Evolutionary conservation across 1,140 invertebrate genomes (phyloP).

Genomic region (Drepana arcuata): DNA sequence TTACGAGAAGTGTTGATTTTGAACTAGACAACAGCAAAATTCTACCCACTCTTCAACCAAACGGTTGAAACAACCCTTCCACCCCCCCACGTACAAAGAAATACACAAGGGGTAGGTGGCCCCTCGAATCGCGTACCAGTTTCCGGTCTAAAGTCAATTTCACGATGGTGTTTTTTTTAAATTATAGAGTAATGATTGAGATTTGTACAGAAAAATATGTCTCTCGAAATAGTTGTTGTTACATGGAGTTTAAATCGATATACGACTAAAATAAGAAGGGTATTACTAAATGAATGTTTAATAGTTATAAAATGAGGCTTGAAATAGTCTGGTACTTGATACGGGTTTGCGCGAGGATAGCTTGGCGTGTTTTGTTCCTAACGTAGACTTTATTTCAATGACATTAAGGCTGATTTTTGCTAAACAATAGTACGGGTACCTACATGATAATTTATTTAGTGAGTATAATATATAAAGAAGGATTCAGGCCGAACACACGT

Average conservation of each 20-base stretch:
- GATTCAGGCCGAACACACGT: slow-evolving; percentile 20
- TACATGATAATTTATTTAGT: slow-evolving; percentile 23
- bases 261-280: slow-evolving; percentile 12
- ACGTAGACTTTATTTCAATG: slow-evolving; percentile 47
- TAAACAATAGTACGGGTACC: slow-evolving; percentile 53
- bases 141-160: slow-evolving; percentile 14
- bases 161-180: slow-evolving; percentile 10
- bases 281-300: slow-evolving; percentile 12
- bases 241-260: slow-evolving; percentile 13
- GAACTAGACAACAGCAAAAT: slow-evolving; percentile 41
- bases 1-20: slow-evolving; percentile 27
- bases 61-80: slow-evolving; percentile 44
- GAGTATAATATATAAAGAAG: no score
- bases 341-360: slow-evolving; percentile 34
- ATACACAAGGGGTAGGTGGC: slow-evolving; percentile 49
- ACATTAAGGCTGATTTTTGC: slow-evolving; percentile 48
- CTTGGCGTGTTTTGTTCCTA: slow-evolving; percentile 56
- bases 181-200: slow-evolving; percentile 17
- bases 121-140: slow-evolving; percentile 14
- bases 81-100: slow-evolving; percentile 17
- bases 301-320: slow-evolving; percentile 18
- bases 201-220: slow-evolving; percentile 19
- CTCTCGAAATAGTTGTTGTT: slow-evolving; percentile 13
- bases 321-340: slow-evolving; percentile 2
- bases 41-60: slow-evolving; percentile 53